These are phyloP conservation scores for Emydocephalus ijimae DNA, from an alignment of 2,113 vertebrate genomes.

Conservation along the genomic window DNA sequence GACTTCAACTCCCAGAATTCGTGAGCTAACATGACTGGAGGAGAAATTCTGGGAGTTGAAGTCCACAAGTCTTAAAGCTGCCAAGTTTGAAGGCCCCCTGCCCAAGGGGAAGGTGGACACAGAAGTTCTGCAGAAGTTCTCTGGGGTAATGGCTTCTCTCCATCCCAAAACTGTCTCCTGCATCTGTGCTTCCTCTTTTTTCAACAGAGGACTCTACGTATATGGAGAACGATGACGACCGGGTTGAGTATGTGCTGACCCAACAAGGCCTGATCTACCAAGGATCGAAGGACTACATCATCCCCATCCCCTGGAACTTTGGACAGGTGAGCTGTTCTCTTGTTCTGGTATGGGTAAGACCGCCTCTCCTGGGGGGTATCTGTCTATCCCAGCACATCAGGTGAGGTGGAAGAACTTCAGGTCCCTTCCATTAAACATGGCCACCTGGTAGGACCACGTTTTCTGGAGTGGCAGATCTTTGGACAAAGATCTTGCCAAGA, in stretches of 20 bases:
- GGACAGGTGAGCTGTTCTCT: constrained; percentile 79
- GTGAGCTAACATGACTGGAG: too few relatives aligned
- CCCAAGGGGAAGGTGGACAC: not conserved
- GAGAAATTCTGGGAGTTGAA: too few relatives aligned
- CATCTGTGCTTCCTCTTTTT: not conserved
- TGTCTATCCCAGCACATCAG: not conserved
- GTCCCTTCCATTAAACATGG: not conserved
- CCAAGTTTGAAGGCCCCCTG: too few relatives aligned
- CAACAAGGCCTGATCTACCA: constrained; percentile 88
- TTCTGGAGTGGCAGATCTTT: not conserved
- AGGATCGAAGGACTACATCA: constrained; percentile 69
- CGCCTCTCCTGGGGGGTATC: not conserved
- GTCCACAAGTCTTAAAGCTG: too few relatives aligned
- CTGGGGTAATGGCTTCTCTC: not conserved
- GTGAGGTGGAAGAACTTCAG: not conserved
- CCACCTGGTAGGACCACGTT: not conserved
- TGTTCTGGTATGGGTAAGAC: not conserved
- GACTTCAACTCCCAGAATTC: too few relatives aligned
- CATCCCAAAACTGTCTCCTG: not conserved
- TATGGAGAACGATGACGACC: constrained; percentile 69
- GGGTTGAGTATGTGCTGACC: constrained; percentile 80
- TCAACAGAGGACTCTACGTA: constrained; percentile 81
- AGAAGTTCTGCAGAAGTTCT: not conserved
- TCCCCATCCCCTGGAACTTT: constrained; percentile 80
- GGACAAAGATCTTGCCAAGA: not conserved